Percentiles rank a stretch among this genome's conserved stretches.
These are phyloP conservation scores for Erinaceus europaeus DNA, from an alignment of 2,113 vertebrate genomes.

Conservation along the genomic window DNA sequence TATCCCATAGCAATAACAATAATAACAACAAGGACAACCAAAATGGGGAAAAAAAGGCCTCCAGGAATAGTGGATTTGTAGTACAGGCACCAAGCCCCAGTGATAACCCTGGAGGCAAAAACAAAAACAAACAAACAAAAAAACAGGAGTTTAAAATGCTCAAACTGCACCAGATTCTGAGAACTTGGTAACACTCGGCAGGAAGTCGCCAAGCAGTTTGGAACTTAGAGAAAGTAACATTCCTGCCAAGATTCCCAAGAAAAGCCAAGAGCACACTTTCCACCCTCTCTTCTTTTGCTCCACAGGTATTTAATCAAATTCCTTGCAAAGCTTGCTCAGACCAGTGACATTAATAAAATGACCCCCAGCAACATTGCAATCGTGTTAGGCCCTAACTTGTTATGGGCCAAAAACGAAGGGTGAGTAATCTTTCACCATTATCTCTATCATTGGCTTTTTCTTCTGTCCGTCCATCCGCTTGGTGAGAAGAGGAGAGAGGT, in stretches of 20 bases:
- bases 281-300: slow-evolving; percentile 21
- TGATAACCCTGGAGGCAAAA: too few relatives aligned
- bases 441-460: too few relatives aligned
- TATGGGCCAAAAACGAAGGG: slow-evolving; percentile 98
- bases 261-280: slow-evolving; percentile 10
- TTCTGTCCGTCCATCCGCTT: background rate
- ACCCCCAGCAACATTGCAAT: slow-evolving; percentile 97
- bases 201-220: background rate
- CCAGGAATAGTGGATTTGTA: too few relatives aligned
- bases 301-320: slow-evolving; percentile 98
- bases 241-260: background rate
- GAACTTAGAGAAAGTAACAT: background rate
- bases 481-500: background rate
- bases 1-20: too few relatives aligned
- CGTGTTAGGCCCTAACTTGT: slow-evolving; percentile 96
- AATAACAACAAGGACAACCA: too few relatives aligned
- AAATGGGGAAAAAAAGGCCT: too few relatives aligned
- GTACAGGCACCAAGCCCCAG: too few relatives aligned
- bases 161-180: background rate
- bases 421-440: slow-evolving; percentile 75
- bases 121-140: too few relatives aligned
- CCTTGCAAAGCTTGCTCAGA: slow-evolving; percentile 94
- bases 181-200: background rate
- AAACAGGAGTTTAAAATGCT: too few relatives aligned
- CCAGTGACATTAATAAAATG: slow-evolving; percentile 97